phyloP scores from a whole-genome alignment of 2,113 vertebrate genomes.

The Zosterops borbonicus region DNA sequence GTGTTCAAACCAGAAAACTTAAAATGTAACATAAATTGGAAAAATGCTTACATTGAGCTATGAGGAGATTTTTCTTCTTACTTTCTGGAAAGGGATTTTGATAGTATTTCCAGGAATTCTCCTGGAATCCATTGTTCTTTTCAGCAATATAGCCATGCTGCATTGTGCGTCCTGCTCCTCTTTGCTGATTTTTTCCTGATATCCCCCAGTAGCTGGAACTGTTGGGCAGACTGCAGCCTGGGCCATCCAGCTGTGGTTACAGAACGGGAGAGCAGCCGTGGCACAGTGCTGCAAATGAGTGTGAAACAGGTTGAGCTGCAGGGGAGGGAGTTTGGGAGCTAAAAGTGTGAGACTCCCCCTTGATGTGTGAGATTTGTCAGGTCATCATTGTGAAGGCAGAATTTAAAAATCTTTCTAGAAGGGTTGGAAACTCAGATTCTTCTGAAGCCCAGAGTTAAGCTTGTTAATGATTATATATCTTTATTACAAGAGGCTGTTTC shows the following conservation, averaged over 20 bases:
- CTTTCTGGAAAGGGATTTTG: neutral
- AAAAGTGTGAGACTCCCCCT: neutral
- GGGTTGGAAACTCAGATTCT: slow-evolving; percentile 15
- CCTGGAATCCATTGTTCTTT: neutral
- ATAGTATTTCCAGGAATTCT: neutral
- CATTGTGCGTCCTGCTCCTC: neutral
- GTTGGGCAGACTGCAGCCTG: neutral
- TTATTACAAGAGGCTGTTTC: neutral
- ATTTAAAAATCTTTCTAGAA: slow-evolving; percentile 13
- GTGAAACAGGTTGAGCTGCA: neutral
- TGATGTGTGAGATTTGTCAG: slow-evolving; percentile 24
- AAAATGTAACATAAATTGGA: neutral
- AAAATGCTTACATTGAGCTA: neutral
- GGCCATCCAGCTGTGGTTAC: neutral
- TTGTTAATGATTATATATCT: slow-evolving; percentile 41
- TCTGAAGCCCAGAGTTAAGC: neutral
- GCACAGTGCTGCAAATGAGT: neutral
- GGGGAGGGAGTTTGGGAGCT: neutral
- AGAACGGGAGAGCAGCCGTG: neutral
- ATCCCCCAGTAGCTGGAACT: neutral
- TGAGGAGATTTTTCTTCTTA: neutral
- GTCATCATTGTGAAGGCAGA: neutral
- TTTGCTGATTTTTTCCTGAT: neutral
- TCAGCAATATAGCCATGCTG: neutral
- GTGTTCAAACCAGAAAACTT: neutral